These are phyloP conservation scores for Rhogogaster chlorosoma DNA, from an alignment of 2,888 invertebrate genomes.

Conservation along the genomic window DNA sequence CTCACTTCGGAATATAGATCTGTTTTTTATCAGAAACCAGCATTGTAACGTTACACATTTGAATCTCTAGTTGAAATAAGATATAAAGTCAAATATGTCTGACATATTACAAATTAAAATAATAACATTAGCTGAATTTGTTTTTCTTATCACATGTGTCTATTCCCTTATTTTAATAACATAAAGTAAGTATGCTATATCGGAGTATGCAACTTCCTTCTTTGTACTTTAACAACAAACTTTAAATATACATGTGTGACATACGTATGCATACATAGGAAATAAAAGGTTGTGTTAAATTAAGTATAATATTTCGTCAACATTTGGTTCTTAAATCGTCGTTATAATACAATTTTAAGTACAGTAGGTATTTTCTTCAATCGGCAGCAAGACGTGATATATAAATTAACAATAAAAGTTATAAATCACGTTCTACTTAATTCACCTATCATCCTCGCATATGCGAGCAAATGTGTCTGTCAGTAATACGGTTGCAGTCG, in stretches of 20 bases:
- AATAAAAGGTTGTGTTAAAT: not conserved
- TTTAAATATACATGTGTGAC: not conserved
- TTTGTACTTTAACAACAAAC: not conserved
- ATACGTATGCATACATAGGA: slow-evolving; percentile 37
- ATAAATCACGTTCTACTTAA: not conserved
- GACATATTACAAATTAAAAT: not conserved
- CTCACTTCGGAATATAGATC: not conserved
- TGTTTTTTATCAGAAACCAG: not conserved
- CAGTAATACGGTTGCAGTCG: slow-evolving; percentile 85
- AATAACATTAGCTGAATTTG: not conserved
- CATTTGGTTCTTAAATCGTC: not conserved
- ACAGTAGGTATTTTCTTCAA: not conserved
- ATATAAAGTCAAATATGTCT: not conserved
- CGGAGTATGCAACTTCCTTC: not conserved
- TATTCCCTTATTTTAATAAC: slow-evolving; percentile 20
- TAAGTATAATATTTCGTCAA: not conserved
- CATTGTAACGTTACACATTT: not conserved
- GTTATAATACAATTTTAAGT: not conserved
- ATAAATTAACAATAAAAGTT: not conserved
- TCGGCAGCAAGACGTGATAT: not conserved
- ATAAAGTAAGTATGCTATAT: not conserved
- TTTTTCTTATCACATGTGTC: slow-evolving; percentile 27
- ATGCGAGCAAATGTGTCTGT: slow-evolving; percentile 86
- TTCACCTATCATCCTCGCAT: slow-evolving; percentile 66
- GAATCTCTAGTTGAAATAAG: not conserved